phyloP scores from a whole-genome alignment of 2,888 invertebrate species.

The Charanyca ferruginea region DNA sequence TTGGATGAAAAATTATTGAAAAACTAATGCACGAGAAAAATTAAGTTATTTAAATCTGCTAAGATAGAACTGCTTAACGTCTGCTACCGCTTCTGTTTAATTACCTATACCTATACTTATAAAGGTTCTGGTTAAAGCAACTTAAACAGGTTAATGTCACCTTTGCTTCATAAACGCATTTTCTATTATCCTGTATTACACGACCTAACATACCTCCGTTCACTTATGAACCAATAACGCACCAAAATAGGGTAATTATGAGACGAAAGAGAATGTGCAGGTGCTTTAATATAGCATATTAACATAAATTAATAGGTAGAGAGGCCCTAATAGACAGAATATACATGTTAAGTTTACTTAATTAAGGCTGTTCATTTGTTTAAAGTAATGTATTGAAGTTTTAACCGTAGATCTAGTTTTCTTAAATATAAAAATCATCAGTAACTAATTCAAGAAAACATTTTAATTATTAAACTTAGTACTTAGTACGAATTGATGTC shows the following conservation, averaged over 20 bases:
- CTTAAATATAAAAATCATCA: too few species aligned
- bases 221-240: conserved; percentile 44
- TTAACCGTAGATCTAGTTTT: too few species aligned
- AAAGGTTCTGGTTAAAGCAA: conserved; percentile 19
- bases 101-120: conserved; percentile 1
- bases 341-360: too few species aligned
- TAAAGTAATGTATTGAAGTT: too few species aligned
- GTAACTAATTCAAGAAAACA: too few species aligned
- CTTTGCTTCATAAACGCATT: conserved; percentile 20
- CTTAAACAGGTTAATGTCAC: conserved; percentile 25
- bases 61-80: conserved; percentile 3
- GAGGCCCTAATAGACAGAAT: not conserved
- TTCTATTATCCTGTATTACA: conserved; percentile 15
- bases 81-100: not conserved
- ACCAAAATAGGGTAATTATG: conserved; percentile 17
- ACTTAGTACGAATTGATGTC: too few species aligned
- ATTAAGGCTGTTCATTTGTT: too few species aligned
- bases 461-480: too few species aligned
- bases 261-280: not conserved
- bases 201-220: conserved; percentile 19
- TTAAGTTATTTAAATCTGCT: conserved; percentile 23
- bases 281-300: not conserved
- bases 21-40: conserved; percentile 5
- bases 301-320: not conserved
- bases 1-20: too few species aligned